phyloP scores from a whole-genome alignment of 2,797 vertebrate species.

The Platalea minor region DNA sequence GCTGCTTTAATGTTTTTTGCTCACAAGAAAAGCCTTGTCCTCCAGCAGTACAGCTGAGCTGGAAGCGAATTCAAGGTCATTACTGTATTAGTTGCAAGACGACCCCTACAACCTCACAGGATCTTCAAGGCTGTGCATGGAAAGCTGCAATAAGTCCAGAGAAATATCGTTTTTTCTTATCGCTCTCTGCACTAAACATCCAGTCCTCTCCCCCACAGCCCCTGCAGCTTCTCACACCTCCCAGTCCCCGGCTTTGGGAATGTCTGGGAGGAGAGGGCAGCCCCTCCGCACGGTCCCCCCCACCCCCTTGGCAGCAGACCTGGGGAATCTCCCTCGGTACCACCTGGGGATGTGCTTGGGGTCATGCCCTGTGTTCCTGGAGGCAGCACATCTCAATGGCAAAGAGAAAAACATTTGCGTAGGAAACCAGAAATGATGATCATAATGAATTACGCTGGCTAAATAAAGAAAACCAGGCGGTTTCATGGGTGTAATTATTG shows the following conservation, averaged over 20 bases:
- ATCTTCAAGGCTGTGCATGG: neutral
- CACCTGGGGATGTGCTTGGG: neutral
- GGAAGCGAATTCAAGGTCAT: conserved; percentile 55
- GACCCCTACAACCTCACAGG: conserved; percentile 16
- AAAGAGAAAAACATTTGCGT: neutral
- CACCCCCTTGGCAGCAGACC: neutral
- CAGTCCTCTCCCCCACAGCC: neutral
- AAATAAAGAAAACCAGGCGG: neutral
- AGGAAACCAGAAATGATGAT: neutral
- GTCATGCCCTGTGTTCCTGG: neutral
- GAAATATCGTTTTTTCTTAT: conserved; percentile 17
- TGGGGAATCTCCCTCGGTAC: neutral
- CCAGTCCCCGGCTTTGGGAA: neutral
- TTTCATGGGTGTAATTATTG: neutral
- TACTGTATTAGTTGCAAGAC: conserved; percentile 43
- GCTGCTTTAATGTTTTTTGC: conserved; percentile 35
- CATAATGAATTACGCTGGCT: neutral
- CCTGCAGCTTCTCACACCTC: neutral
- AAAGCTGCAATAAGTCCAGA: neutral
- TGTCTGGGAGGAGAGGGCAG: neutral
- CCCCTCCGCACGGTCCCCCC: neutral
- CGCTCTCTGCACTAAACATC: neutral
- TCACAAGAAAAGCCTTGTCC: conserved; percentile 55
- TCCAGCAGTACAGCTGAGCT: conserved; percentile 45
- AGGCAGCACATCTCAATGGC: neutral